phyloP scores from a whole-genome alignment of 2,888 invertebrate genomes.

The Tenthredo distinguenda region DNA sequence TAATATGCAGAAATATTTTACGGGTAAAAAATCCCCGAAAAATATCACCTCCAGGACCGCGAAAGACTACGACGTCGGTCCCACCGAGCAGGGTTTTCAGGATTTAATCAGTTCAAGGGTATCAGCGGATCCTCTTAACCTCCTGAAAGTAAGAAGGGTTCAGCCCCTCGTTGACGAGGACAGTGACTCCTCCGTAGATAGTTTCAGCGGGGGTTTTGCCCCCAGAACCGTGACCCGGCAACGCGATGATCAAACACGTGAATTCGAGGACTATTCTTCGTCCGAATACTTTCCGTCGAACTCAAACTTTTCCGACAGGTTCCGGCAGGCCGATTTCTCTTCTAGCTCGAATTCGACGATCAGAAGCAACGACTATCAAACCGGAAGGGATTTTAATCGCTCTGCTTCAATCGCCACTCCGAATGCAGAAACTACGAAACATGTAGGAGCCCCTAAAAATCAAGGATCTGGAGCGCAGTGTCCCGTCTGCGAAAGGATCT shows the following conservation, averaged over 20 bases:
- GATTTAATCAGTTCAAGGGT: neutral
- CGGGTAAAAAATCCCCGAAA: neutral
- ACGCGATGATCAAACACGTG: neutral
- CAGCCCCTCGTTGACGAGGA: neutral
- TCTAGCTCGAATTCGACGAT: neutral
- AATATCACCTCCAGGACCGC: neutral
- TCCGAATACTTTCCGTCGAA: neutral
- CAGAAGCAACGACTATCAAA: neutral
- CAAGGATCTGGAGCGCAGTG: neutral
- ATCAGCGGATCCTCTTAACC: neutral
- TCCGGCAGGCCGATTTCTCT: neutral
- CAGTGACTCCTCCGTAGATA: neutral
- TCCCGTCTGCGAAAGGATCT: conserved; percentile 20
- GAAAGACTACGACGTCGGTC: neutral
- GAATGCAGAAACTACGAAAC: neutral
- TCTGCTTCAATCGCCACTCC: neutral
- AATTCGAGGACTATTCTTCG: neutral
- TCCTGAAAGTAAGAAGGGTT: conserved; percentile 1
- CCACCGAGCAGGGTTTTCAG: neutral
- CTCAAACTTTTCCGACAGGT: neutral
- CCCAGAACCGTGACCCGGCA: neutral
- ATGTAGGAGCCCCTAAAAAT: neutral
- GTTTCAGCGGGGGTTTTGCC: neutral
- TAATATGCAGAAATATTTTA: neutral
- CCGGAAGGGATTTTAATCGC: neutral